Evolutionary conservation across 2,888 invertebrate species (phyloP), one percentile per base, ranked within the genome.

Genomic region (Ferdinandea cuprea): DNA sequence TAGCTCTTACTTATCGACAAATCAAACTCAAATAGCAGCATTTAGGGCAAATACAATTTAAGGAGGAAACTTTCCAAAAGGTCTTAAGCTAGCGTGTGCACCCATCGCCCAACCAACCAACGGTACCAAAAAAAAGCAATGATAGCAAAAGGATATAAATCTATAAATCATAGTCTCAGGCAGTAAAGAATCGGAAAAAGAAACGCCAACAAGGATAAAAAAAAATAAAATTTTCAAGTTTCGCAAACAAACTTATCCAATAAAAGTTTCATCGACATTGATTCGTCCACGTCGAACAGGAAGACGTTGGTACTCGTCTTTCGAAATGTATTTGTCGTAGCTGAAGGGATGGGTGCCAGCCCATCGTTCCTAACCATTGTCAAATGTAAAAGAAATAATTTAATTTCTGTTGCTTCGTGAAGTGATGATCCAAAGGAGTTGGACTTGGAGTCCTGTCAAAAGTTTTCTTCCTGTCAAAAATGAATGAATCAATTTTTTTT

Each of bases 191-290:
- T 44, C 35, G n/a, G 9, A 28, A 21, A 30, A 6, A 32, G 11
- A 66, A 37, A 44, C 56, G 25, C 28, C 35, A 73, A 80, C 74
- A 72, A 68, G 79, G 77, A 84, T 86, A 86, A 86, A 78, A 86
- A 86, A 78, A 85, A 86, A 86, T 80, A 85, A 85, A 85, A 77
- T 85, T 78, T 81, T 73, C 76, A 86, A 86, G 63, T 65, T 83
- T 85, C 68, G 58, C 87, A 89, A 89, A 90, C 89, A 90, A 90
- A 90, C 89, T 90, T 90, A 90, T 90, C 90, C 90, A 90, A 90
- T 90, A 90, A 90, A 90, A 90, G 88, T 90, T 89, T 90, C 83
- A 83, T 73, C 83, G 83, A 83, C 83, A 83, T 83, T 83, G 83
- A 83, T 83, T 83, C 68, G 68, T 69, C 15, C 46, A 13, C 11